Percentiles rank a stretch among this genome's conserved stretches.
Evolutionary conservation across 1,140 invertebrate species (phyloP).

Genomic region (Hydropsyche tenuis): DNA sequence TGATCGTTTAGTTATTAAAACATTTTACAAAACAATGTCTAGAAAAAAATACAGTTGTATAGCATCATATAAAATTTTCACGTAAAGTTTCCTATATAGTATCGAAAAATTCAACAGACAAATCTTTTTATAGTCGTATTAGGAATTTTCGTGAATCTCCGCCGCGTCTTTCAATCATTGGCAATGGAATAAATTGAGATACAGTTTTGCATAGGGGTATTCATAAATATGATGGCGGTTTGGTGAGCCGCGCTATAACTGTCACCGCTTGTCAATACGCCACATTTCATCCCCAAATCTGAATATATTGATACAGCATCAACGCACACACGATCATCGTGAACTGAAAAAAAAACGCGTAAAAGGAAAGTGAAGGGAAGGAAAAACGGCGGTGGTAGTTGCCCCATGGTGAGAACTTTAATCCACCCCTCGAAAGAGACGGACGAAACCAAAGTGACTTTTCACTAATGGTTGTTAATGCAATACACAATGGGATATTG

Average conservation of each 20-base stretch:
- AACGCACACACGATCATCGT: conserved; percentile 1
- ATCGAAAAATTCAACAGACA: too few species aligned
- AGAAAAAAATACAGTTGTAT: too few species aligned
- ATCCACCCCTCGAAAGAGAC: conserved; percentile 8
- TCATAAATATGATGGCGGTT: conserved; percentile 44
- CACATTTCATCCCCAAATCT: conserved; percentile 49
- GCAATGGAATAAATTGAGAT: conserved; percentile 34
- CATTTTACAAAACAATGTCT: too few species aligned
- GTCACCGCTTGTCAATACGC: conserved; percentile 48
- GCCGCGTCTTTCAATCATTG: conserved; percentile 7
- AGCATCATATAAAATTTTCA: too few species aligned
- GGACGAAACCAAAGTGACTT: not conserved
- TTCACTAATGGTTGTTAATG: not conserved
- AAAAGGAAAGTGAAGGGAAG: not conserved
- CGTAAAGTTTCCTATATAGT: too few species aligned
- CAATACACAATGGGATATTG: conserved; percentile 1
- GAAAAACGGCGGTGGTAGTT: not conserved
- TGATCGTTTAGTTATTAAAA: too few species aligned
- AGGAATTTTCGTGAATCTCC: not conserved
- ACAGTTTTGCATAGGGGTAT: conserved; percentile 30
- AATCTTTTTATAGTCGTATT: too few species aligned
- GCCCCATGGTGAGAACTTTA: conserved; percentile 9
- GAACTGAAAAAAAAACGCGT: not conserved
- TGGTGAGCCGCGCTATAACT: conserved; percentile 44
- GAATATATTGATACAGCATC: conserved; percentile 48